Base-by-base conservation (phyloP, 2,113 vertebrate species). In the Gavialis gangeticus region DNA sequence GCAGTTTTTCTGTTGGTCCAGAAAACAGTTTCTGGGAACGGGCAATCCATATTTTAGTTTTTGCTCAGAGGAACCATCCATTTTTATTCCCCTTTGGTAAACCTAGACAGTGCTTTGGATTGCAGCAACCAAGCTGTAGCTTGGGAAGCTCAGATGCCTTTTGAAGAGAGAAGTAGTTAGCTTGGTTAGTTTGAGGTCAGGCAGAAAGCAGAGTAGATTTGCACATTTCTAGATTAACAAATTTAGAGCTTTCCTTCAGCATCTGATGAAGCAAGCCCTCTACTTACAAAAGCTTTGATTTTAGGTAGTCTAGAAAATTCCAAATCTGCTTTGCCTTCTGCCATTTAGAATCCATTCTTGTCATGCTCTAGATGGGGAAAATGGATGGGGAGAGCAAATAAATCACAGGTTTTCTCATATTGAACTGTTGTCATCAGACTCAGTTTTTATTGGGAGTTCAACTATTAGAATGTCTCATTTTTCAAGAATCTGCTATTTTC, bases 151-250 rank as follows among this genome's bases (percentile, higher is more conserved):
- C 79, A 1, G 16, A 0, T 18, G 75, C 2, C 57, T 71, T 76
- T 24, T 66, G 86, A 37, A 59, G 21, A 1, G 1, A 75, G 63
- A 56, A 46, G 78, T 84, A 66, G 57, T 7, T 0, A 0, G 14
- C 27, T 63, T 24, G 59, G 37, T 0, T 2, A 88, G 59, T 21
- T 34, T 82, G 78, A 46, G 66, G 54, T 34, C 10, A 2, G 1
- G 1, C 46, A 46, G 46, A 46, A 46, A 46, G 46, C 46, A 46
- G 46, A 46, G 46, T 46, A 46, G 46, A 46, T 46, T 46, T 46
- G 46, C 46, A 46, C 46, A 46, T 46, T 46, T 46, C 46, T 46
- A 46, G 46, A 46, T 46, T 46, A 46, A 46, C 46, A 46, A 46
- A 9, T 9, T 46, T 46, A 46, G 46, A 46, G 46, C 46, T 46